These are phyloP conservation scores for Dinoponera quadriceps DNA, from an alignment of 1,140 invertebrate species.

Conservation along the genomic window DNA sequence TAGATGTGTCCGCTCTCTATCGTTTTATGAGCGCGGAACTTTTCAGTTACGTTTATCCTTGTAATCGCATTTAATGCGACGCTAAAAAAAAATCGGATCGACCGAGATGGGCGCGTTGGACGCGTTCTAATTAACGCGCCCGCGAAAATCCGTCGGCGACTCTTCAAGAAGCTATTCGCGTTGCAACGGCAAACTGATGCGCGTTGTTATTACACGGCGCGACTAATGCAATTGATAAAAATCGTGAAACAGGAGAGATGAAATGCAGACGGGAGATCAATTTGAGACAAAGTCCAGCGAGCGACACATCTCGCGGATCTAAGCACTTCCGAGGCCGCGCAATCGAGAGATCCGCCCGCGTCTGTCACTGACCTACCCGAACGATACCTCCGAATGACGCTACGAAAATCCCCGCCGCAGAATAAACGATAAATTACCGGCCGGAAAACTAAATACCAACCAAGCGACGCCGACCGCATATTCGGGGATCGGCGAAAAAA, in stretches of 20 bases:
- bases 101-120: background rate
- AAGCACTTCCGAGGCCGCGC: too few relatives aligned
- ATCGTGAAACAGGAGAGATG: too few relatives aligned
- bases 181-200: too few relatives aligned
- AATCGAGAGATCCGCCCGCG: background rate
- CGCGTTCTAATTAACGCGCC: background rate
- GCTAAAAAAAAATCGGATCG: background rate
- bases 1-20: constrained; percentile 62
- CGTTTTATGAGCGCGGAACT: constrained; percentile 52
- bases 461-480: constrained; percentile 55
- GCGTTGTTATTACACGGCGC: too few relatives aligned
- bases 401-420: constrained; percentile 16
- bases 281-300: background rate
- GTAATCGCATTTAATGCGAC: constrained; percentile 35
- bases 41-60: constrained; percentile 65
- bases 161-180: too few relatives aligned
- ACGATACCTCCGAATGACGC: constrained; percentile 1
- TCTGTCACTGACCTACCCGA: constrained; percentile 13
- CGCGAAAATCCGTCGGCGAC: background rate
- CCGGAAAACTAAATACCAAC: constrained; percentile 52
- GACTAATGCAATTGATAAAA: too few relatives aligned
- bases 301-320: background rate
- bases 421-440: constrained; percentile 45
- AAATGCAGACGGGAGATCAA: too few relatives aligned
- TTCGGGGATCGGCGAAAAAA: constrained; percentile 21